A percentile compares a stretch with the other conserved stretches of the same genome.
Conservation (phyloP, 2,888 invertebrate species). For the Athripsodes cinereus region DNA sequence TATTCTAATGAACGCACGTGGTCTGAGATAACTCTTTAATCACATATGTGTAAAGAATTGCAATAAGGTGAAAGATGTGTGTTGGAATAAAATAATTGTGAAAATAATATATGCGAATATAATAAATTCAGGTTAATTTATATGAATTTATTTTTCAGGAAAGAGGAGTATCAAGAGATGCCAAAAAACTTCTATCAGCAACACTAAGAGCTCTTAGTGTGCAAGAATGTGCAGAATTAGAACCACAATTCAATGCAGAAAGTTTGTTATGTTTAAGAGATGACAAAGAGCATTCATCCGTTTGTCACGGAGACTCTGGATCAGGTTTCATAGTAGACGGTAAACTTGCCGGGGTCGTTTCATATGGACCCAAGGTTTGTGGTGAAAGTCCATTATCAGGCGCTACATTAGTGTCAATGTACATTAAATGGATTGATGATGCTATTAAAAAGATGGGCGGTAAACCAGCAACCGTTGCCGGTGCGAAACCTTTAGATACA, state of each 20-base stretch:
- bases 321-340: neutral
- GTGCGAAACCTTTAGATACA: neutral
- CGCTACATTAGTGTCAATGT: neutral
- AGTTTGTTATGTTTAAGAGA: neutral
- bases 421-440: neutral
- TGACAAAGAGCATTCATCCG: neutral
- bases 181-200: neutral
- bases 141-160: neutral
- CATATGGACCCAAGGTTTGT: neutral
- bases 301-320: neutral
- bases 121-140: neutral
- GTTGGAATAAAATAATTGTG: too few relatives aligned
- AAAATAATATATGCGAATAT: too few relatives aligned
- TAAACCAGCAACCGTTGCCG: neutral
- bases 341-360: neutral
- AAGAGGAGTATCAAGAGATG: neutral
- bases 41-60: too few relatives aligned
- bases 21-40: too few relatives aligned
- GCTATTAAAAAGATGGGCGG: neutral
- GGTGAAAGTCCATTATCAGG: neutral
- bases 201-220: neutral
- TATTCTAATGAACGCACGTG: too few relatives aligned
- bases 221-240: neutral
- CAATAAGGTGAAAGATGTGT: too few relatives aligned
- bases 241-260: neutral